Percentiles rank a stretch among this genome's conserved stretches.
Evolutionary conservation across 2,113 vertebrate species (phyloP).

Genomic region (Rutilus rutilus): DNA sequence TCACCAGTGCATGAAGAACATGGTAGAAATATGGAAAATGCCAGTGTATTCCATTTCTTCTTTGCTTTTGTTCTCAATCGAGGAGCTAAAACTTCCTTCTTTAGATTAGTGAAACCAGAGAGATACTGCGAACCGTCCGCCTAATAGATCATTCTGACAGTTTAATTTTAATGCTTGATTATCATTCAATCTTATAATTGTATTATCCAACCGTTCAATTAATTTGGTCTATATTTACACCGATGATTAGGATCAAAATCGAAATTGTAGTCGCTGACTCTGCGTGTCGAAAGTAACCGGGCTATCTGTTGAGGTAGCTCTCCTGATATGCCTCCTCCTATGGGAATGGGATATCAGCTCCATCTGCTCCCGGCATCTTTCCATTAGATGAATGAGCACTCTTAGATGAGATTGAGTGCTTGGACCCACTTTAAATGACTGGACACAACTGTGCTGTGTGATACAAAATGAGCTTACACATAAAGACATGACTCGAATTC

Average conservation of each 20-base stretch:
- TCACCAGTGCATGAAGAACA: background rate
- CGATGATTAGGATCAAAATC: slow-evolving; percentile 68
- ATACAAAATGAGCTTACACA: background rate
- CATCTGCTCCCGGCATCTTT: slow-evolving; percentile 26
- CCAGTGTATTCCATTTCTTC: background rate
- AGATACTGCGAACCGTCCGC: slow-evolving; percentile 65
- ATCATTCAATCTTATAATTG: slow-evolving; percentile 80
- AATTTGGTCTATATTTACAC: slow-evolving; percentile 80
- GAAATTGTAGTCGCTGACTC: slow-evolving; percentile 47
- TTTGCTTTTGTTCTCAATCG: background rate
- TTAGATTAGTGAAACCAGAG: slow-evolving; percentile 55
- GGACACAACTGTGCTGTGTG: background rate
- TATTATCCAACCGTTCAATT: slow-evolving; percentile 78
- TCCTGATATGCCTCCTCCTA: background rate
- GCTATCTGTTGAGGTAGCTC: slow-evolving; percentile 50
- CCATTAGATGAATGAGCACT: background rate
- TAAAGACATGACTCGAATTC: background rate
- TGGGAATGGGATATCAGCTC: background rate
- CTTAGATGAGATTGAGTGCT: background rate
- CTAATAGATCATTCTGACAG: slow-evolving; percentile 79
- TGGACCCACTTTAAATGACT: background rate
- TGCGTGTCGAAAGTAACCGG: slow-evolving; percentile 43
- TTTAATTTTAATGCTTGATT: slow-evolving; percentile 78
- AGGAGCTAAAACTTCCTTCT: slow-evolving; percentile 32
- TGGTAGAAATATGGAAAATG: background rate